Base-by-base conservation (phyloP, 2,888 invertebrate species). In the Melitaea athalia region DNA sequence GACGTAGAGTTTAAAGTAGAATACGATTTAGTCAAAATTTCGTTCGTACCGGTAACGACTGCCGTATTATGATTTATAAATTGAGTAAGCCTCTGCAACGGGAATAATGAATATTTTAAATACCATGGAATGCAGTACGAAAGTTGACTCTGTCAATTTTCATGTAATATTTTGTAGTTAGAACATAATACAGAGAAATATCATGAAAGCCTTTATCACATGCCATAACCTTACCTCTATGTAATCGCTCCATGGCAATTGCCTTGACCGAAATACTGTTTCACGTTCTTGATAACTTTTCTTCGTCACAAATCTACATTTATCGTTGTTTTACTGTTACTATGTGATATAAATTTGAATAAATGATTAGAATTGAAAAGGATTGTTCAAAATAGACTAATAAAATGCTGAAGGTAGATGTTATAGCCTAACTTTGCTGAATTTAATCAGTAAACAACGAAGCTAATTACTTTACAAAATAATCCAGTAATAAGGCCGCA, bases 61-160 rank as follows among this genome's bases (percentile, higher is more conserved):
- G 62, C 59, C 59, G 62, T 45, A 43, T 64, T 38, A 65, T 70
- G 53, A 68, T 70, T 70, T 68, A 70, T 70, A 59, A 67, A 70
- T 68, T 53, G 62, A 17, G 64, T 67, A 53, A 70, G 49, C 61
- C 62, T 60, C 60, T 57, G 69, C 49, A 55, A 50, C 43, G 38
- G 45, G 57, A 62, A 49, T 62, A 49, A 52, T 67, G 47, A 70
- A 64, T 33, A 47, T 60, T 65, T 63, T 24, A 63, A 59, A 61
- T 59, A 45, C 59, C 42, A 24, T 59, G 24, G 53, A 53, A 64
- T 64, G 50, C 45, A 49, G 43, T 33, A 43, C 64, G 17, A 61
- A 64, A 64, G 62, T 57, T n/a, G n/a, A 45, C 49, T 33, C 42
- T 33, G 0, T 52, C 52, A 45, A 62, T 61, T 15, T 64, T 49